Evolutionary conservation across 2,888 invertebrate genomes (phyloP), one percentile per base, ranked within the genome.

Genomic region (Scaptomyza parva): DNA sequence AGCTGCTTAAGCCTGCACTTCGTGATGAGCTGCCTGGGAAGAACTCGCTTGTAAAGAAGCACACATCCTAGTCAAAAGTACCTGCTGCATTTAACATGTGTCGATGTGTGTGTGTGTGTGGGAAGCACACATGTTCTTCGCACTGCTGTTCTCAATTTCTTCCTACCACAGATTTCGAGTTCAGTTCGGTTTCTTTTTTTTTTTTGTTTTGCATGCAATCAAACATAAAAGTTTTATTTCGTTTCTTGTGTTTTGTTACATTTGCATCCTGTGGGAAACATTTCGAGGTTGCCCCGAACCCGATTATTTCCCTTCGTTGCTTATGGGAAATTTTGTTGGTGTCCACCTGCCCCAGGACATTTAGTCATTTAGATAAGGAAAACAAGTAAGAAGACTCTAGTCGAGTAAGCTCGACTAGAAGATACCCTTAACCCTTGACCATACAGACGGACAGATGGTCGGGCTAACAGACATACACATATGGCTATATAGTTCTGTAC

Each of bases 181-280:
- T 47, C 37, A 35, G 43, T 22, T 48, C 7, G 14, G 28, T 28
- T 30, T 30, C 12, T 2, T 39, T 62, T 44, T 37, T 11, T 18
- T 57, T 67, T 45, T 55, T 53, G 78, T 69, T 78, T 71, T 74
- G 79, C 80, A 77, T 79, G 68, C 78, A 75, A 70, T 70, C 62
- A 68, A 77, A 73, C 44, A 73, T 35, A 44, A 40, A 50, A 73
- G 58, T 44, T 60, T 39, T 26, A 43, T 59, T 63, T 30, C 57
- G 33, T 54, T 66, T 47, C 35, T 62, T 67, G 48, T 53, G 41
- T 73, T 76, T 54, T 70, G 76, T 76, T 73, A 70, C 73, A 76
- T 76, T 73, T 76, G 70, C 73, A 73, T 76, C 73, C 76, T 76
- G 70, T 73, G 65, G 66, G 70, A 70, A 66, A 67, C 18, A 17